Conservation (phyloP, 2,113 vertebrate species). For the Erpornis zantholeuca region DNA sequence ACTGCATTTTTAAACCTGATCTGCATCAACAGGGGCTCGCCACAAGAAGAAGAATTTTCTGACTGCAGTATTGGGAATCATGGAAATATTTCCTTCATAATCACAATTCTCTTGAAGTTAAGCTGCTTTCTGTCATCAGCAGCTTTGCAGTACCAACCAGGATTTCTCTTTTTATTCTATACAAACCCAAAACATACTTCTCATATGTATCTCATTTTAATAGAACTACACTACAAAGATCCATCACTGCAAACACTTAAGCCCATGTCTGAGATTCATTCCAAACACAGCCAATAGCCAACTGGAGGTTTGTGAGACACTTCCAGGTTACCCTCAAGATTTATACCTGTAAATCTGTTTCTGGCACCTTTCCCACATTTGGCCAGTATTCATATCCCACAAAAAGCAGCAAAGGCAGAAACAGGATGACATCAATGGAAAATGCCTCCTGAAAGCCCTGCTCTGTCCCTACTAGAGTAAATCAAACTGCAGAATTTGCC, state of each 20-base stretch:
- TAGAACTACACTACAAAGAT: neutral
- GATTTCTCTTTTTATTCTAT: neutral
- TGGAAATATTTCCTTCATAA: neutral
- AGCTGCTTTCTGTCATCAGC: neutral
- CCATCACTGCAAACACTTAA: neutral
- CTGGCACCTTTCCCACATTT: neutral
- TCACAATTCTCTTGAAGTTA: neutral
- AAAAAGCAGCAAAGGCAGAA: neutral
- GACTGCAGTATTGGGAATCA: neutral
- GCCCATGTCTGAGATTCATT: neutral
- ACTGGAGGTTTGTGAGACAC: neutral
- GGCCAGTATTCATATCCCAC: neutral
- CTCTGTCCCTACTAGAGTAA: neutral
- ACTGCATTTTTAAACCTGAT: neutral
- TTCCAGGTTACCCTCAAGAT: neutral
- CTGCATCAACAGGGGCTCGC: neutral
- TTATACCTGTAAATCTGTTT: neutral
- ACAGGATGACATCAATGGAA: neutral
- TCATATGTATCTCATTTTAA: neutral
- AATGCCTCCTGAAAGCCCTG: neutral
- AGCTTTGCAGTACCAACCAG: neutral
- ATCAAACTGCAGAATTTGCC: neutral
- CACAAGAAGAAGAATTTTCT: neutral
- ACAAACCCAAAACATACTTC: neutral
- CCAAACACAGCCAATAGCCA: neutral